Base-by-base conservation (phyloP, 2,797 vertebrate genomes). In the Rhabdomys pumilio region DNA sequence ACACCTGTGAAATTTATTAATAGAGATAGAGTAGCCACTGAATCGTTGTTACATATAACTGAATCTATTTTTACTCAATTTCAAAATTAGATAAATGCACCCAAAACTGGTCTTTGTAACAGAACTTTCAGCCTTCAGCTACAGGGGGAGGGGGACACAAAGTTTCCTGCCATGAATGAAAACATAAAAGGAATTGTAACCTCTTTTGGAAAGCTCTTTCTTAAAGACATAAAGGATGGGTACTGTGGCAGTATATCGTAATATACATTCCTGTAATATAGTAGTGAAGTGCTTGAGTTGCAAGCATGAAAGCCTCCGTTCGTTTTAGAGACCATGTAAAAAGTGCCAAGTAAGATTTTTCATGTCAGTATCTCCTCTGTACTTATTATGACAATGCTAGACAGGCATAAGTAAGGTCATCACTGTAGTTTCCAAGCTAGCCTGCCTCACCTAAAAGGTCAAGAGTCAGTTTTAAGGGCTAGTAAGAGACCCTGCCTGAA, bases 401-500 rank as follows among this genome's bases (percentile, higher is more conserved):
- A 38, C 29, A 26, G 1, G 22, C 47, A 38, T 6, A 73, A 26
- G 38, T 4, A 86, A 53, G 14, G 6, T 53, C 31, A 9, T 69
- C 3, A 12, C 11, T 53, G 31, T 20, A 14, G 29, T 20, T 24
- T 50, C 10, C 41, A 24, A 31, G 31, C 19, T 6, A 69, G 31
- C 19, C 3, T 15, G 5, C 12, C 83, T 86, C 4, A 3, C 20
- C 31, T 34, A 63, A 19, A 14, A 50, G 4, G 6, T 14, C 5
- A 19, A 22, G 31, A 10, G 0, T 24, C 17, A 50, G 2, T 34
- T 67, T 1, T 6, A n/a, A n/a, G 7, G 19, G 2, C 12, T 34
- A 22, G 47, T 38, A 20, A 38, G 20, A n/a, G 67, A 69, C 20
- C 3, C 47, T 53, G 34, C 11, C 34, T 53, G 11, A 69, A n/a